Base-by-base conservation (phyloP, 2,797 vertebrate species). In the Pristis pectinata region DNA sequence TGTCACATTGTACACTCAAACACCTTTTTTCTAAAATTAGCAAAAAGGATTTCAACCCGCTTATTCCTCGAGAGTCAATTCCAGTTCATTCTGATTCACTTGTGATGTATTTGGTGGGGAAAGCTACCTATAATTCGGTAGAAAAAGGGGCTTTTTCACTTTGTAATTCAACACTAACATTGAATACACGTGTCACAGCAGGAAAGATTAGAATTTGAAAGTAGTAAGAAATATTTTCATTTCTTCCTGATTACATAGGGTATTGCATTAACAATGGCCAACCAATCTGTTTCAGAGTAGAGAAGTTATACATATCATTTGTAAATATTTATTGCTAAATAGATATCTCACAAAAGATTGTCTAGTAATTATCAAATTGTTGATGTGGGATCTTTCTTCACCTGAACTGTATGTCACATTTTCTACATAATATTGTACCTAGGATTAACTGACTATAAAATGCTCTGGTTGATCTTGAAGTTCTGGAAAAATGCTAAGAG, bases 11-110 rank as follows among this genome's bases (percentile, higher is more conserved):
- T 30, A 83, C 44, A 83, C 80, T 49, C 6, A 27, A 83, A 30
- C 27, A 53, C 19, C 41, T 49, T 83, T 27, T 24, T 53, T 22
- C 44, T 8, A 83, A 83, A 83, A 83, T 83, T 83, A 83, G 24
- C 24, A 83, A 30, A 41, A 53, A 49, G 80, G 83, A 53, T 83
- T 49, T 83, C 80, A 83, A 24, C 80, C 44, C 30, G 49, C n/a
- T n/a, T n/a, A 34, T n/a, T 61, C 56, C 85, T 89, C 61, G 56
- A 89, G 85, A 89, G 56, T 64, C n/a, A 91, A 87, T 91, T 91
- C 87, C 56, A 83, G 44, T 83, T 53, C 9, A 44, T 83, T 83
- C 80, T 91, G 61, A 61, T 59, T 64, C 87, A 91, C 27, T 53
- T 83, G n/a, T n/a, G n/a, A n/a, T n/a, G n/a, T n/a, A n/a, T n/a